These are phyloP conservation scores for Cancer borealis DNA, from an alignment of 2,888 invertebrate genomes.

Conservation along the genomic window DNA sequence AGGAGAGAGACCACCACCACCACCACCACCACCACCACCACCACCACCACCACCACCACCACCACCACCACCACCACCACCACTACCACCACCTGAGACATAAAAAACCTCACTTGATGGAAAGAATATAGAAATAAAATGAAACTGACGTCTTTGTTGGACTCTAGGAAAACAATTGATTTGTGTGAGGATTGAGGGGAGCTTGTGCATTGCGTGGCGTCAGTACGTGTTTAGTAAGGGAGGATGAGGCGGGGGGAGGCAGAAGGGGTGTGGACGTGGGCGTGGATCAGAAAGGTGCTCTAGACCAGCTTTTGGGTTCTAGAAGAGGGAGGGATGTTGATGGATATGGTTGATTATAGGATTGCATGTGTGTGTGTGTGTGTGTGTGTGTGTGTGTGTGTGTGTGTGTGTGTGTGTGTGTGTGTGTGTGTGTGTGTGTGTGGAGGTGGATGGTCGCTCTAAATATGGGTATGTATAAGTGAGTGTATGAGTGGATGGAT, in stretches of 20 bases:
- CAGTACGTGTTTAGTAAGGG: background rate
- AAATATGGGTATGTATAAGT: background rate
- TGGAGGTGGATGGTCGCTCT: background rate
- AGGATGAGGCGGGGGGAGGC: background rate
- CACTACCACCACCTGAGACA: background rate
- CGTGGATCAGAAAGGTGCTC: background rate
- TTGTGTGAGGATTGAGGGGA: background rate
- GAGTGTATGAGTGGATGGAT: background rate
- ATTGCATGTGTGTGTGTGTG: background rate
- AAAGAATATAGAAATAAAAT: background rate
- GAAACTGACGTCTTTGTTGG: background rate
- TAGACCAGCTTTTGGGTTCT: background rate
- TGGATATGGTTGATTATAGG: background rate
- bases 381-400: constrained; percentile 37
- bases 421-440: background rate
- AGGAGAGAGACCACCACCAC: background rate
- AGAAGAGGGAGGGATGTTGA: background rate
- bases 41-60: constrained; percentile 7
- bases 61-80: background rate
- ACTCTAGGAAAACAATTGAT: background rate
- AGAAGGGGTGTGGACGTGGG: background rate
- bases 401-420: background rate
- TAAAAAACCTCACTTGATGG: background rate
- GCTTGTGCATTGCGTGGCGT: background rate
- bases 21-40: background rate